phyloP scores from a whole-genome alignment of 2,113 vertebrate genomes.

The Pseudopodoces humilis region DNA sequence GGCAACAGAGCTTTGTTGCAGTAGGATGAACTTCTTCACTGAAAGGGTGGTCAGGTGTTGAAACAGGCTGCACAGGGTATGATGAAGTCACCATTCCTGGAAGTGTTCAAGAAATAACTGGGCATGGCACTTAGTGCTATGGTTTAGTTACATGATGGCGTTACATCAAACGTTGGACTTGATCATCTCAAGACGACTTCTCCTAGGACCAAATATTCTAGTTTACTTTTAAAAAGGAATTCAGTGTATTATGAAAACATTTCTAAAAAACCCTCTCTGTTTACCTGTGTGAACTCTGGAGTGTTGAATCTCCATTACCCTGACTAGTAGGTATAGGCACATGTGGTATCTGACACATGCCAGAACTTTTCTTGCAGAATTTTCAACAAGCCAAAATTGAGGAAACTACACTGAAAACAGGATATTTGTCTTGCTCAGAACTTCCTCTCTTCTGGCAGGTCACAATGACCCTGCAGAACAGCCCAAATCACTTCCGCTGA shows the following conservation, averaged over 20 bases:
- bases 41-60: not conserved
- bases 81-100: not conserved
- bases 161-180: not conserved
- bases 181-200: not conserved
- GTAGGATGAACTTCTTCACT: not conserved
- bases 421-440: not conserved
- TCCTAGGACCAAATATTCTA: not conserved
- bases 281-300: not conserved
- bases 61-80: not conserved
- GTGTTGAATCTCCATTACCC: not conserved
- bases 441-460: not conserved
- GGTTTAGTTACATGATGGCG: not conserved
- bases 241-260: not conserved
- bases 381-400: not conserved
- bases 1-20: not conserved
- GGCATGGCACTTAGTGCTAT: not conserved
- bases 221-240: not conserved
- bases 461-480: not conserved
- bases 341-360: not conserved
- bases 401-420: not conserved
- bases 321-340: not conserved
- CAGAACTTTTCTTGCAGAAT: not conserved
- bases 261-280: accelerated
- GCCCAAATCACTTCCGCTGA: accelerated
- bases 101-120: not conserved